Percentiles rank a stretch among this genome's conserved stretches.
Evolutionary conservation across 2,888 invertebrate species (phyloP).

Genomic region (Oeneis ivallda): DNA sequence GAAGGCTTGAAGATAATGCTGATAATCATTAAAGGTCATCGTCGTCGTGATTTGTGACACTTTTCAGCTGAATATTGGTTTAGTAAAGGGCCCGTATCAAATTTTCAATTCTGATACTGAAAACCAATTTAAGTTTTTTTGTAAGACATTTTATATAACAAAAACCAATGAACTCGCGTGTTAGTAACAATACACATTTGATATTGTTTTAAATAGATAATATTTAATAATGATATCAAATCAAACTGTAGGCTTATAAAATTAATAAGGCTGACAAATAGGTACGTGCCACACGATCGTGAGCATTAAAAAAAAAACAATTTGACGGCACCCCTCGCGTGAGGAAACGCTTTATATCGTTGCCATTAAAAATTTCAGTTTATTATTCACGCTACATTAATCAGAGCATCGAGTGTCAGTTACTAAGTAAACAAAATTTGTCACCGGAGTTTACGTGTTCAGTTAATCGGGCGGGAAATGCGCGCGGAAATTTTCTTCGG

Average conservation of each 20-base stretch:
- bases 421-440: neutral
- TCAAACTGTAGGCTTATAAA: neutral
- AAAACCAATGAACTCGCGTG: neutral
- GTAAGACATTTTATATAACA: no score
- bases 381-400: conserved; percentile 11
- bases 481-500: no score
- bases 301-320: conserved; percentile 39
- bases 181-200: neutral
- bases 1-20: no score
- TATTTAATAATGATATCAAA: no score
- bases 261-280: conserved; percentile 28
- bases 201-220: neutral
- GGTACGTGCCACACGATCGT: conserved; percentile 17
- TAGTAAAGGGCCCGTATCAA: no score
- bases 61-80: no score
- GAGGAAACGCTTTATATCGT: conserved; percentile 49
- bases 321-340: conserved; percentile 51
- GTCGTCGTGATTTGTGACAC: no score
- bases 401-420: neutral
- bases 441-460: neutral
- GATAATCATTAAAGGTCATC: no score
- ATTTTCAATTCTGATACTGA: no score
- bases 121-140: no score
- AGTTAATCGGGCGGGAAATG: no score
- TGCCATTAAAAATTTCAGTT: conserved; percentile 37